Evolutionary conservation across 2,797 vertebrate species (phyloP), one percentile per base, ranked within the genome.

Genomic region (Rachycentron canadum): DNA sequence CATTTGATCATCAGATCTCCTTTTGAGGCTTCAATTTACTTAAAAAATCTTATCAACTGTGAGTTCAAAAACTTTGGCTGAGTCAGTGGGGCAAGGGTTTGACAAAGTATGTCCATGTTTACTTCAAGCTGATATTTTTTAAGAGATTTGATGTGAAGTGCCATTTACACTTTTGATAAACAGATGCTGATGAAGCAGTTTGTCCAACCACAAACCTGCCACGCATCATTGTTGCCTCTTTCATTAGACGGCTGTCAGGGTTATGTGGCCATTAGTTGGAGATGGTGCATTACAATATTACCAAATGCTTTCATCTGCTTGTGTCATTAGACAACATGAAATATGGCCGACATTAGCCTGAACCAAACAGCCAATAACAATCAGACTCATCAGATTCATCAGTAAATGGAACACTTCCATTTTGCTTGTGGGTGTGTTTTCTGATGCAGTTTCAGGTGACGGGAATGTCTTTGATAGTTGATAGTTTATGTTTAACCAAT

Each of bases 281-380:
- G 45, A 16, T 41, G 13, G 7, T 57, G 45, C 56, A 34, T 53
- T 76, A 62, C 3, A 50, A 49, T 47, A 55, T 66, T 40, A 74
- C 19, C 7, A 19, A 65, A 36, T 41, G 13, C 32, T 65, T 80
- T 59, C 34, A 43, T 45, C 50, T 59, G 52, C 69, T 55, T 50
- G 63, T 68, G 45, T 57, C 62, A 47, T 59, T 55, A 58, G 49
- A 30, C 32, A 2, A 16, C 14, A 28, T 61, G 57, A 77, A 43
- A 45, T 61, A 79, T 73, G 40, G 53, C n/a, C 43, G 12, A 36
- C 49, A 77, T 68, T 61, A 58, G 25, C 71, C 34, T 28, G 30
- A 76, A 65, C 36, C 49, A 66, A 65, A 66, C 41, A 25, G 47
- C 52, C 50, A 34, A n/a, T n/a, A 50, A 57, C 53, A 67, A 10